These are phyloP conservation scores for Anabacerthia variegaticeps DNA, from an alignment of 2,797 vertebrate genomes.

Conservation along the genomic window DNA sequence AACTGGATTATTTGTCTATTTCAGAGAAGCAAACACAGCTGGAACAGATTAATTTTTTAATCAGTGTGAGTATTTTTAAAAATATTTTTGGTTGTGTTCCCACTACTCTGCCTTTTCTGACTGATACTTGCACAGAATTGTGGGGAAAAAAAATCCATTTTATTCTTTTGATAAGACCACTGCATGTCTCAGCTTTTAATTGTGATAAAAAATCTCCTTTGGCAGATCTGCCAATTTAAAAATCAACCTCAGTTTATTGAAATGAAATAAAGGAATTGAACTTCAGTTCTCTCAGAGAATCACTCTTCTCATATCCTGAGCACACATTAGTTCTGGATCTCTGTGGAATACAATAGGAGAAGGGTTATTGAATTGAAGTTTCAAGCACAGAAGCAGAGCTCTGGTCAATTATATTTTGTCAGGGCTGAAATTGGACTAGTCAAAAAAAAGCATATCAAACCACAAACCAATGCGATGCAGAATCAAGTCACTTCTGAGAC, in stretches of 20 bases:
- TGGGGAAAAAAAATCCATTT: neutral
- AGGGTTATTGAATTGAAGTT: slow-evolving; percentile 65
- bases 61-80: neutral
- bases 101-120: neutral
- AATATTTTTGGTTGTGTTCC: neutral
- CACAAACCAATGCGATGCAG: neutral
- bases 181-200: slow-evolving; percentile 29
- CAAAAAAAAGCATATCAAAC: neutral
- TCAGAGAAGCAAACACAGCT: slow-evolving; percentile 24
- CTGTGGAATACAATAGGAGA: slow-evolving; percentile 58
- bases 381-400: slow-evolving; percentile 34
- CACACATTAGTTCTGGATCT: slow-evolving; percentile 54
- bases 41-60: neutral
- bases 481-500: slow-evolving; percentile 16
- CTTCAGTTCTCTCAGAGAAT: slow-evolving; percentile 46
- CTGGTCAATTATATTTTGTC: slow-evolving; percentile 51
- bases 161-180: neutral
- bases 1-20: neutral
- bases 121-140: neutral
- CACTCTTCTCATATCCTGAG: slow-evolving; percentile 48
- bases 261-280: slow-evolving; percentile 61
- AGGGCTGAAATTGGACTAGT: slow-evolving; percentile 45
- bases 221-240: slow-evolving; percentile 37
- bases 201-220: slow-evolving; percentile 50
- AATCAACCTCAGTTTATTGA: slow-evolving; percentile 48